Percentiles rank a stretch among this genome's conserved stretches.
phyloP scores from a whole-genome alignment of 2,797 vertebrate species.

The Peromyscus aztecus region DNA sequence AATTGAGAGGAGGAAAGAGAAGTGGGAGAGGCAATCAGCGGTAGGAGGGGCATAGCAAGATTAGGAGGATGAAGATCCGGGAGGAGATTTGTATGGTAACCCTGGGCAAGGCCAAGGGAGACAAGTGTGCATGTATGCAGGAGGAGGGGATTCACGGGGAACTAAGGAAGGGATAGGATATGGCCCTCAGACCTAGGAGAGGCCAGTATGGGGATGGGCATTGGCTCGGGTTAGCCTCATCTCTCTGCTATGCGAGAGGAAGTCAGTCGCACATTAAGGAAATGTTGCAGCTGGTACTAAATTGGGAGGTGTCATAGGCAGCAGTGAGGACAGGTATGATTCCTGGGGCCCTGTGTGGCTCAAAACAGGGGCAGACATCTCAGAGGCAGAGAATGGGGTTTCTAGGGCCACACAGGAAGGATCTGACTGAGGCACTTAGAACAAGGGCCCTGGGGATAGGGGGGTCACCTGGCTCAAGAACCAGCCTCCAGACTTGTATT shows the following conservation, averaged over 20 bases:
- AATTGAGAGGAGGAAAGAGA: constrained; percentile 44
- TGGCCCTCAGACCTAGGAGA: background rate
- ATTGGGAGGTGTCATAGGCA: constrained; percentile 82
- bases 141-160: background rate
- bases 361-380: constrained; percentile 74
- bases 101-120: background rate
- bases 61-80: background rate
- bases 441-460: background rate
- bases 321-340: constrained; percentile 79
- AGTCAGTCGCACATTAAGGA: constrained; percentile 81
- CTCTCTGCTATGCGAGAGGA: constrained; percentile 65
- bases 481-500: background rate
- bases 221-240: constrained; percentile 49
- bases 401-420: constrained; percentile 10
- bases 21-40: constrained; percentile 3
- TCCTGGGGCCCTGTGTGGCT: constrained; percentile 70
- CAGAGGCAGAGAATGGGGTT: constrained; percentile 57
- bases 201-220: constrained; percentile 51
- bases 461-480: background rate
- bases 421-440: constrained; percentile 15
- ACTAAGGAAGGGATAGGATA: background rate
- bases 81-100: background rate
- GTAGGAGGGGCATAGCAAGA: background rate
- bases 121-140: background rate
- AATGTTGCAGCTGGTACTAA: constrained; percentile 82